phyloP scores from a whole-genome alignment of 1,140 invertebrate genomes.

The Anagrus nilaparvatae region DNA sequence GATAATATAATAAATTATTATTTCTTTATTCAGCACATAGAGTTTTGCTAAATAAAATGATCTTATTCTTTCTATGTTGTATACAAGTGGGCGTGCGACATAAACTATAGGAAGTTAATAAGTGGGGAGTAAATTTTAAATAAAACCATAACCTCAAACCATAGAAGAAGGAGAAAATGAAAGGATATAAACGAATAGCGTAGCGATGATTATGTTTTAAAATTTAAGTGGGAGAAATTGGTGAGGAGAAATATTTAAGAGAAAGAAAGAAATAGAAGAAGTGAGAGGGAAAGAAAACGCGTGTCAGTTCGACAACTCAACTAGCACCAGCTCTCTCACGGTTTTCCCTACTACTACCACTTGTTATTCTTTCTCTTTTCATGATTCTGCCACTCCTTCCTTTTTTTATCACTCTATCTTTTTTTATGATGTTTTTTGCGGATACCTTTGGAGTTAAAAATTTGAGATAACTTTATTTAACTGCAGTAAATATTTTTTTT shows the following conservation, averaged over 20 bases:
- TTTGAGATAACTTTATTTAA: no score
- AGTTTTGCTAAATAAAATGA: no score
- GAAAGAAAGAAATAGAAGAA: constrained; percentile 9
- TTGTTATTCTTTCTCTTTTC: constrained; percentile 19
- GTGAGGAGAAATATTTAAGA: background rate
- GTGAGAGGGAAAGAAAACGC: constrained; percentile 30
- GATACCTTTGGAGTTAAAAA: no score
- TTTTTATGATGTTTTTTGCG: no score
- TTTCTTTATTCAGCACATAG: no score
- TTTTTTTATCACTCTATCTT: background rate
- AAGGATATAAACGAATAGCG: constrained; percentile 5
- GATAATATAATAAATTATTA: no score
- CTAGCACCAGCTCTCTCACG: constrained; percentile 38
- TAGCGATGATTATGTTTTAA: constrained; percentile 7
- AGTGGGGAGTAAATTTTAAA: constrained; percentile 28
- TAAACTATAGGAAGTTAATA: constrained; percentile 7
- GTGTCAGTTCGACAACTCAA: constrained; percentile 45
- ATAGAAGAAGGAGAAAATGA: background rate
- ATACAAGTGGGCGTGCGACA: constrained; percentile 33
- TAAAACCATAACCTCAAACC: constrained; percentile 16
- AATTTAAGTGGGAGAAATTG: constrained; percentile 7
- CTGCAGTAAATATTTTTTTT: no score
- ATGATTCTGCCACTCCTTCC: constrained; percentile 8
- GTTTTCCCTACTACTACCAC: constrained; percentile 22
- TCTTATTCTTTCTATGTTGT: no score